phyloP scores from a whole-genome alignment of 2,797 vertebrate species.

The Florisuga fusca region DNA sequence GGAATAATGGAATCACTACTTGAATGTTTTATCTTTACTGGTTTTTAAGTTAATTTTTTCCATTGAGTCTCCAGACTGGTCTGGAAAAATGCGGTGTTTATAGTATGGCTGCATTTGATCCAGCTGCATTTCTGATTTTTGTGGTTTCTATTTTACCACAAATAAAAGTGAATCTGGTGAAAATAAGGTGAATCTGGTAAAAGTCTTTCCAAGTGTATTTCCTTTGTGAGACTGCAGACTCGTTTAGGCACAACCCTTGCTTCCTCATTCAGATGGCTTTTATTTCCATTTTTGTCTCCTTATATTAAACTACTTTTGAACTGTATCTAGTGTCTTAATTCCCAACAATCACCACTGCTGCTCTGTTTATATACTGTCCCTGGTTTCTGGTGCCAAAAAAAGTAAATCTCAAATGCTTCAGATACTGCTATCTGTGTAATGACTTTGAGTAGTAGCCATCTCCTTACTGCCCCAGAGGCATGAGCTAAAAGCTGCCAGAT shows the following conservation, averaged over 20 bases:
- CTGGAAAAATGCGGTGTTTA: not conserved
- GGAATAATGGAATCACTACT: not conserved
- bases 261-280: not conserved
- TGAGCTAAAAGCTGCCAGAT: not conserved
- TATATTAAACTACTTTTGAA: not conserved
- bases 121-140: slow-evolving; percentile 19
- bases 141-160: slow-evolving; percentile 17
- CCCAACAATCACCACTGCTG: not conserved
- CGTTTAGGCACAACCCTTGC: not conserved
- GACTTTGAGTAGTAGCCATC: not conserved
- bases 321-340: not conserved
- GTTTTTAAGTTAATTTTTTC: not conserved
- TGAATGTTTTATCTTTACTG: slow-evolving; percentile 17
- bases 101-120: not conserved
- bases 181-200: not conserved
- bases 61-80: not conserved
- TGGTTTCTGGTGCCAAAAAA: not conserved
- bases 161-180: not conserved
- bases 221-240: not conserved
- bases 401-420: not conserved
- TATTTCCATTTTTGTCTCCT: not conserved
- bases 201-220: slow-evolving; percentile 45
- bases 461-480: not conserved
- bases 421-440: not conserved
- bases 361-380: not conserved